Base-by-base conservation (phyloP, 2,888 invertebrate species). In the Lithophane ornitopus region DNA sequence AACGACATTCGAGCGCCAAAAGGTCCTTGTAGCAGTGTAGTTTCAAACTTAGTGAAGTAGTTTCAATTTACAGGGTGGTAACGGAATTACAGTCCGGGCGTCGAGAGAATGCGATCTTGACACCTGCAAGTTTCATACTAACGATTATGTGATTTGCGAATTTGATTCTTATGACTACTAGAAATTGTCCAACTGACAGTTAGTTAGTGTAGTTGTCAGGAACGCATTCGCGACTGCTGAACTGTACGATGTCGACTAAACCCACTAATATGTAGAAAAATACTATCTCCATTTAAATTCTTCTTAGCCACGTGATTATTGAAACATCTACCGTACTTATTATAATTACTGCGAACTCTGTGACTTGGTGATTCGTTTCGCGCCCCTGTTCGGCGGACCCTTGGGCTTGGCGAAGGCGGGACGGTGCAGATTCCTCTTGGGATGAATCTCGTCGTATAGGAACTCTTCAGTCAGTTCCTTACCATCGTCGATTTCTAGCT, bases 391-490 rank as follows among this genome's bases (percentile, higher is more conserved):
- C 9, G 99, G 98, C 58, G 99, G 99, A 14, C 99, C 99, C 95
- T 99, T 99, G 1, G 99, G 99, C 94, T 99, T 99, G 80, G 99
- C 98, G 97, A 99, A 99, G 89, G 99, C 98, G 28, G 98, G 98
- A 87, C 98, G 97, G 92, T 99, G 98, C 61, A 99, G 97, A 93
- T 98, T 98, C 90, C 98, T 98, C 93, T 98, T 99, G 0, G 99
- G 99, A 94, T 99, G 99, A 76, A 99, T 97, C 95, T 99, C 99
- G 89, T 99, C 99, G 92, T 98, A 98, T 22, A 99, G 96, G 95
- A 97, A 99, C 88, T 98, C 98, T 94, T 99, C 99, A 0, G 98
- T 99, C 82, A 99, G 95, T 93, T 99, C 99, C 85, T 98, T 97
- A 14, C 98, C 98, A 86, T 98, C 98, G 92, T 99, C 99, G 84